phyloP scores from a whole-genome alignment of 2,888 invertebrate species.

The Thymelicus lineola region DNA sequence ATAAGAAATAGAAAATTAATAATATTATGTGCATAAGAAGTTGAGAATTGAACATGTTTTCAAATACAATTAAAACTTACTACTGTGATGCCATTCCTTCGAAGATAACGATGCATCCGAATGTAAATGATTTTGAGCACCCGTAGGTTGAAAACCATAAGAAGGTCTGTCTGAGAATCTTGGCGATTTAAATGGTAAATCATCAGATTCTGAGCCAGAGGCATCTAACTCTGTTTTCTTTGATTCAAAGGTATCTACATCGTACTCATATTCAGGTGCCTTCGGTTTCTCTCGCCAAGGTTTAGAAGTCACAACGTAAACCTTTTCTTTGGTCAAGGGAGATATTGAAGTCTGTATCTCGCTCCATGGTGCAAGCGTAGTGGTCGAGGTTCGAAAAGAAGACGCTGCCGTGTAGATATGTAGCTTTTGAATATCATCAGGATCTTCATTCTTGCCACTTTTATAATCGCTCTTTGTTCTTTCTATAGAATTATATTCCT shows the following conservation, averaged over 20 bases:
- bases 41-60: neutral
- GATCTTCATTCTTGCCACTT: conserved; percentile 59
- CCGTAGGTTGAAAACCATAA: conserved; percentile 73
- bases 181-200: conserved; percentile 75
- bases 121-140: conserved; percentile 61
- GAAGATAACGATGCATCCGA: conserved; percentile 72
- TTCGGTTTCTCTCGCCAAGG: conserved; percentile 76
- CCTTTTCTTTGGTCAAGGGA: conserved; percentile 91
- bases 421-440: conserved; percentile 62
- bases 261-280: conserved; percentile 60
- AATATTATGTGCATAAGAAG: neutral
- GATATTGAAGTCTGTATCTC: conserved; percentile 89
- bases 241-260: conserved; percentile 63
- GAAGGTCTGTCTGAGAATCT: conserved; percentile 85
- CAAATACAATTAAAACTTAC: conserved; percentile 58
- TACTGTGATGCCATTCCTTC: conserved; percentile 77
- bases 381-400: conserved; percentile 68
- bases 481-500: conserved; percentile 70
- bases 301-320: conserved; percentile 93
- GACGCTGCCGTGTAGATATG: conserved; percentile 76
- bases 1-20: conserved; percentile 31
- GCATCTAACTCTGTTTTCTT: conserved; percentile 61
- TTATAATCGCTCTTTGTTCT: conserved; percentile 59
- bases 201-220: conserved; percentile 57
- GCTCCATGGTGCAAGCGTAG: conserved; percentile 86